These are phyloP conservation scores for Leistus spinibarbis DNA, from an alignment of 2,888 invertebrate species.

Conservation along the genomic window DNA sequence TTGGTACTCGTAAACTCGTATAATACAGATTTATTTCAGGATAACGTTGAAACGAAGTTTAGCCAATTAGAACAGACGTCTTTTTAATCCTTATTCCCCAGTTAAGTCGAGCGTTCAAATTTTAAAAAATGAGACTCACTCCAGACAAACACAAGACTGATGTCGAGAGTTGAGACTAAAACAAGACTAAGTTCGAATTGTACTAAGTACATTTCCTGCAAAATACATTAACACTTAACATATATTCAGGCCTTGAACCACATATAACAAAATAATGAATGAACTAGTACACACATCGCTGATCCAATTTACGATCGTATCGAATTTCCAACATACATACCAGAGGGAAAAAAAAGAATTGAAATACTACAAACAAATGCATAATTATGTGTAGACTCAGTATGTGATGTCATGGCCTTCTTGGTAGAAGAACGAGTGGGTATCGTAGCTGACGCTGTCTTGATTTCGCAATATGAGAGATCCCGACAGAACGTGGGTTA, in stretches of 20 bases:
- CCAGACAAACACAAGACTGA: no score
- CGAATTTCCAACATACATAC: not conserved
- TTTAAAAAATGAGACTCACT: no score
- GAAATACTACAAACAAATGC: constrained; percentile 2
- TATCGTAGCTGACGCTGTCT: not conserved
- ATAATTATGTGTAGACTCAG: not conserved
- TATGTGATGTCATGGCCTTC: constrained; percentile 10
- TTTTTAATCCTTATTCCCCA: no score
- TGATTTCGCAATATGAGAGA: constrained; percentile 15
- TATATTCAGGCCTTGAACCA: not conserved
- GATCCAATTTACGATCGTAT: not conserved
- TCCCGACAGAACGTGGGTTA: constrained; percentile 19
- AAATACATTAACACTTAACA: not conserved
- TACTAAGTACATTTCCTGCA: no score
- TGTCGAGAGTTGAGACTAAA: no score
- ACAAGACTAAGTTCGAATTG: no score
- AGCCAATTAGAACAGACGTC: no score
- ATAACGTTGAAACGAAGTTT: no score
- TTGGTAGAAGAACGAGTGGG: constrained; percentile 11
- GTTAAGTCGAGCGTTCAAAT: no score
- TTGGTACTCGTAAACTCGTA: not conserved
- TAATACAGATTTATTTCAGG: no score
- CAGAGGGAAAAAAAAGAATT: not conserved
- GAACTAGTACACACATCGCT: not conserved
- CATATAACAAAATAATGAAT: not conserved